Evolutionary conservation across 2,797 vertebrate species (phyloP).

Genomic region (Schizopygopsis pylzovi): DNA sequence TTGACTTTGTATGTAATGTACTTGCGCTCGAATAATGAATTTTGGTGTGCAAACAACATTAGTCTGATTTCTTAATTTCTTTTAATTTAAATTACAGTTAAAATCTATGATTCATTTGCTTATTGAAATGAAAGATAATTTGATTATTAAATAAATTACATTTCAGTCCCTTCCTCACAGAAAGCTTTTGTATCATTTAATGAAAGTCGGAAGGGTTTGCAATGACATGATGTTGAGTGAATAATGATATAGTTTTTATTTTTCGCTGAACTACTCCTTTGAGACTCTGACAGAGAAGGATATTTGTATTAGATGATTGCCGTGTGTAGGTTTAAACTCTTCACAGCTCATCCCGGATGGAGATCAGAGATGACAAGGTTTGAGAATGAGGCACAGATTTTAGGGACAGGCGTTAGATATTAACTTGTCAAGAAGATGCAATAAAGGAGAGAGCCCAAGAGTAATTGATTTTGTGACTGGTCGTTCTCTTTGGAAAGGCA

Average conservation of each 20-base stretch:
- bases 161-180: not conserved
- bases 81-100: not conserved
- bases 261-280: not conserved
- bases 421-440: conserved; percentile 13
- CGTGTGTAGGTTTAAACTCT: not conserved
- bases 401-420: conserved; percentile 11
- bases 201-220: not conserved
- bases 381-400: not conserved
- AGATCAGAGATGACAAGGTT: not conserved
- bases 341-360: not conserved
- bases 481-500: not conserved
- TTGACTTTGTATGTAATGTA: not conserved
- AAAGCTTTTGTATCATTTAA: not conserved
- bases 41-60: not conserved
- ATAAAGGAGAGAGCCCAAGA: not conserved
- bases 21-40: no score
- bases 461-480: not conserved
- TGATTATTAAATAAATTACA: not conserved
- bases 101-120: not conserved
- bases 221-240: not conserved
- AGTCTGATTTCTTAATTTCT: not conserved
- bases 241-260: not conserved
- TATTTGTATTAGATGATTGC: not conserved
- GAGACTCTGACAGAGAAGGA: not conserved
- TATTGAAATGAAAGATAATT: not conserved